A percentile compares a stretch with the other conserved stretches of the same genome.
Conservation (phyloP, 2,888 invertebrate species). For the Neoaliturus tenellus region DNA sequence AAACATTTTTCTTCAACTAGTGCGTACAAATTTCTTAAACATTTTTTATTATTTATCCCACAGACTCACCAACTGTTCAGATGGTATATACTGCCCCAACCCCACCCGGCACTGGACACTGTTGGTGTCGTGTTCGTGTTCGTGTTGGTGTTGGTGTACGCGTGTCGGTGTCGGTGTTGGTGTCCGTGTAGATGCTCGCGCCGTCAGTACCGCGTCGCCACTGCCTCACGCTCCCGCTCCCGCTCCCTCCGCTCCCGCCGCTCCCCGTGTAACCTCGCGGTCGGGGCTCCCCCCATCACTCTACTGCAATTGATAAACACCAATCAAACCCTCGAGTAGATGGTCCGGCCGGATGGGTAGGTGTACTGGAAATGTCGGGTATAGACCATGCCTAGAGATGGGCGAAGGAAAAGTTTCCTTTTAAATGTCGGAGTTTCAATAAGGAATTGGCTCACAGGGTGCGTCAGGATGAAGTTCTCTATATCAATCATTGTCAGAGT, state of each 20-base stretch:
- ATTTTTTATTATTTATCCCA: too few species aligned
- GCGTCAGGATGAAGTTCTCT: too few species aligned
- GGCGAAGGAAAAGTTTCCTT: too few species aligned
- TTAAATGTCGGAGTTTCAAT: too few species aligned
- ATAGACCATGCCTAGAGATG: too few species aligned
- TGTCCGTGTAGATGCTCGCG: not conserved
- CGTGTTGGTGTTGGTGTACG: not conserved
- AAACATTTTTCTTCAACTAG: too few species aligned
- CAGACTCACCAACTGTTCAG: not conserved
- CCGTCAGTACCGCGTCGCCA: not conserved
- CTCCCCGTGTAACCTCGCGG: not conserved
- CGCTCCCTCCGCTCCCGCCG: not conserved
- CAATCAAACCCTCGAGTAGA: not conserved
- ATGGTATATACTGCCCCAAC: not conserved
- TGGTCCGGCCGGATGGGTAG: too few species aligned
- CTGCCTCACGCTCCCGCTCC: not conserved
- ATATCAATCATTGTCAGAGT: too few species aligned
- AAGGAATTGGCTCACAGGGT: too few species aligned
- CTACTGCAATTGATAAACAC: not conserved
- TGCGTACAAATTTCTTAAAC: too few species aligned
- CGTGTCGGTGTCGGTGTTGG: not conserved
- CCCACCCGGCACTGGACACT: not conserved
- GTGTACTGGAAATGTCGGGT: too few species aligned
- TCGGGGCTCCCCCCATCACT: not conserved
- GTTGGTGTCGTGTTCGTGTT: not conserved